Evolutionary conservation across 2,113 vertebrate genomes (phyloP).

Genomic region (Corythaixoides concolor): DNA sequence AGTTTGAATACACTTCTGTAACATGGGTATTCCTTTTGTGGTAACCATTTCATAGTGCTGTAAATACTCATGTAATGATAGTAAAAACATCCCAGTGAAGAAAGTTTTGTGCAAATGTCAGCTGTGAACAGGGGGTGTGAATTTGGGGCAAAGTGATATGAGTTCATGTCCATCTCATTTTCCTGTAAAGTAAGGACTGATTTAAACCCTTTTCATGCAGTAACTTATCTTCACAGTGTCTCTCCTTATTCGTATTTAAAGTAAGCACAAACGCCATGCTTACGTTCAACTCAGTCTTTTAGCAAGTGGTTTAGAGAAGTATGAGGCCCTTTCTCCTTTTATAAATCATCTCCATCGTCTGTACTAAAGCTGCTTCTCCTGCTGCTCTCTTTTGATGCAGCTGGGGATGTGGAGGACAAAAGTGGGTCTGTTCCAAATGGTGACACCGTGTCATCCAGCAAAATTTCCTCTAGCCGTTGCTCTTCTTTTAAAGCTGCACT

Average conservation of each 20-base stretch:
- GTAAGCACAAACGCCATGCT: background rate
- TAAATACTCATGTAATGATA: background rate
- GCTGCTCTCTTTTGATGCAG: slow-evolving; percentile 90
- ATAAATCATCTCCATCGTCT: slow-evolving; percentile 85
- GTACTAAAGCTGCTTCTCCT: slow-evolving; percentile 93
- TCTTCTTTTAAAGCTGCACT: slow-evolving; percentile 92
- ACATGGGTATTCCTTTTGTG: background rate
- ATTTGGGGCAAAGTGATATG: background rate
- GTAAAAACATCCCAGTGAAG: background rate
- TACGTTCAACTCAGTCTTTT: background rate
- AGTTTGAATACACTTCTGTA: background rate
- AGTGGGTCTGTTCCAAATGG: slow-evolving; percentile 90
- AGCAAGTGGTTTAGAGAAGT: background rate
- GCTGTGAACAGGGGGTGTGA: background rate
- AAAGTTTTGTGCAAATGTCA: slow-evolving; percentile 15
- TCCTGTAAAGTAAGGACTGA: background rate
- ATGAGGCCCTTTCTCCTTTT: slow-evolving; percentile 43
- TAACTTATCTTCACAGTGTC: background rate
- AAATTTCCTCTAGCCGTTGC: slow-evolving; percentile 85
- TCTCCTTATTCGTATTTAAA: background rate
- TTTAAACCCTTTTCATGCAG: background rate
- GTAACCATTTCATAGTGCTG: background rate
- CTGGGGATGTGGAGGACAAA: slow-evolving; percentile 87
- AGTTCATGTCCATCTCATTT: background rate
- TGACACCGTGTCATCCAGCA: slow-evolving; percentile 87